These are phyloP conservation scores for Anthopleura sola DNA, from an alignment of 64 coral and sea anemone species.

Conservation along the genomic window DNA sequence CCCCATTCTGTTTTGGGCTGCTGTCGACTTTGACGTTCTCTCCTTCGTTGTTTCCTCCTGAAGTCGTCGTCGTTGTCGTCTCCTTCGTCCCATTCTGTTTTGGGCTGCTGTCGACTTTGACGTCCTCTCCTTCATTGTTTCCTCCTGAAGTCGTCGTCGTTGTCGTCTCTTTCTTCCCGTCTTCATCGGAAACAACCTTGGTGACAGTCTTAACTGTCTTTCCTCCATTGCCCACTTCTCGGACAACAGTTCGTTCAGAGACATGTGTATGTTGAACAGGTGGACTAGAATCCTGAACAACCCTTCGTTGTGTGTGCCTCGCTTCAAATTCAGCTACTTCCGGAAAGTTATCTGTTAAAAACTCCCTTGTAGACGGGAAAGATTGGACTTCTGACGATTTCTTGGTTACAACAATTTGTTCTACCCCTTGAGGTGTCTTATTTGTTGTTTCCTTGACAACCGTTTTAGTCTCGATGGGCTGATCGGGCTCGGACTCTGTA, in stretches of 20 bases:
- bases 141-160: background rate
- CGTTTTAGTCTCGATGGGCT: background rate
- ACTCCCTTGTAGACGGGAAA: background rate
- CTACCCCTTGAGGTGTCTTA: background rate
- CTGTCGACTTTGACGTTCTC: background rate
- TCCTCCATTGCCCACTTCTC: background rate
- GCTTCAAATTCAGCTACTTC: background rate
- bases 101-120: background rate
- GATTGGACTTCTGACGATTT: background rate
- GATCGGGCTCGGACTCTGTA: background rate
- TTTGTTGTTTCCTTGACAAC: conserved; percentile 4
- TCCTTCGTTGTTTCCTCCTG: background rate
- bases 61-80: background rate
- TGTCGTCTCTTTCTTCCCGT: background rate
- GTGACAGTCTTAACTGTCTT: background rate
- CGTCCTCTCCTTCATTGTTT: background rate
- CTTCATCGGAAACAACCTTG: background rate
- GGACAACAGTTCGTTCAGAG: background rate
- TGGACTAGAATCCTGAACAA: background rate
- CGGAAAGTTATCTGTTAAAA: background rate
- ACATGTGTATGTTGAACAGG: conserved; percentile 1
- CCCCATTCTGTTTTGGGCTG: background rate
- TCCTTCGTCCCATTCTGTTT: background rate
- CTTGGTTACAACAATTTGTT: background rate
- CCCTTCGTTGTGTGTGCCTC: background rate